Base-by-base conservation (phyloP, 2,113 vertebrate genomes). In the Trematomus loennbergii region DNA sequence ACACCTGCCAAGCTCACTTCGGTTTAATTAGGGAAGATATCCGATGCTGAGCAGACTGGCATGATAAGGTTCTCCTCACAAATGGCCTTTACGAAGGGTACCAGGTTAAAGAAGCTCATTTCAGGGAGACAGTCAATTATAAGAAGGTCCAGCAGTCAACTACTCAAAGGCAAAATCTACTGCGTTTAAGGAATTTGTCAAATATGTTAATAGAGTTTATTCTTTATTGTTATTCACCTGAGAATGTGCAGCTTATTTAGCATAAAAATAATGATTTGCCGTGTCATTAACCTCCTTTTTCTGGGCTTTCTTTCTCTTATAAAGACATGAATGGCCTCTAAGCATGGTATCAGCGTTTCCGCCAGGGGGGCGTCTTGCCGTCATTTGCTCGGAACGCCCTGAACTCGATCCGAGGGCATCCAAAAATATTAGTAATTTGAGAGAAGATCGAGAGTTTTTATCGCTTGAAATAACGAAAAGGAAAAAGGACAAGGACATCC, bases 11-110 rank as follows among this genome's bases (percentile, higher is more conserved):
- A 77, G 76, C 57, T 75, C 61, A n/a, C 25, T 61, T 64, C 72
- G 73, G 49, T 88, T 86, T 90, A 88, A 92, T 92, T 84, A 81
- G 49, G 16, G 45, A 40, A 57, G 74, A 72, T 79, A 72, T 81
- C 78, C 55, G 22, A n/a, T 50, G 55, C 49, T 8, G 53, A 49
- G 68, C 48, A 20, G 48, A 79, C 64, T 20, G 82, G 33, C 46
- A 40, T 45, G 69, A 88, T 79, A 83, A 85, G 50, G 50, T 20
- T 29, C 60, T 46, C 46, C 40, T 68, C 22, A 82, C 59, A 71
- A 77, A 72, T 66, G 71, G 3, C 29, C 29, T 29, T 40, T 40
- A 40, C 36, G 36, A 40, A 40, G 8, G 36, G 25, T 29, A 52
- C 17, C 17, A 45, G 62, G 70, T 29, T 54, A 78, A 58, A 67